Evolutionary conservation across 2,888 invertebrate genomes (phyloP), one percentile per base, ranked within the genome.

Genomic region (Cephus runcator): DNA sequence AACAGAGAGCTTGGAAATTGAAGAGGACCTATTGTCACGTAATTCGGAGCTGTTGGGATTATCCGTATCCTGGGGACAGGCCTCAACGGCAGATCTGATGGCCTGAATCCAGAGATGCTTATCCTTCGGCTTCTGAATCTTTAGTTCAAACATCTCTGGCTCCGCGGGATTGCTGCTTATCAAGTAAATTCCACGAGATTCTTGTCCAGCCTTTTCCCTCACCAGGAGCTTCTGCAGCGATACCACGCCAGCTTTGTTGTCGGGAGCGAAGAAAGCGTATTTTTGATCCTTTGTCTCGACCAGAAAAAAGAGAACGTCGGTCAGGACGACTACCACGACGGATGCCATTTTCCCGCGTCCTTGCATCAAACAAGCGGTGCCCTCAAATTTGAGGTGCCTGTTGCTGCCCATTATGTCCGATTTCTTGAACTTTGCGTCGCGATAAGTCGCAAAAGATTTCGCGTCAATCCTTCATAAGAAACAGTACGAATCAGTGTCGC

Each of bases 141-240:
- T 95, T 76, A 99, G 93, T 90, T 98, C 98, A 90, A 98, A 98
- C 98, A 99, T 98, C 93, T 98, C 98, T 0, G 98, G 98, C 89
- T 96, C 97, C 6, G 95, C 94, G 9, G 97, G 97, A 88, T 97
- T 97, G 84, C 97, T 97, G 83, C 97, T 97, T 86, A 99, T 98
- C 77, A 99, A 94, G 92, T 98, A 98, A 87, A 99, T 95, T 0
- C 98, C 97, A 4, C 96, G 93, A 3, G 96, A 95, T n/a, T 95
- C 95, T 78, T 96, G 96, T 77, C 98, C 98, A 0, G 98, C 98
- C 90, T 98, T 98, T 92, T 98, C 98, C 31, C 98, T 94, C 11
- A 98, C 98, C 78, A 99, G 93, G 77, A 99, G 92, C 90, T 98
- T 98, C 91, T 97, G 97, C 77, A 99, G 93, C 0, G 98, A 97